Evolutionary conservation across 2,888 invertebrate genomes (phyloP).

Genomic region (Lamellibrachia satsuma): DNA sequence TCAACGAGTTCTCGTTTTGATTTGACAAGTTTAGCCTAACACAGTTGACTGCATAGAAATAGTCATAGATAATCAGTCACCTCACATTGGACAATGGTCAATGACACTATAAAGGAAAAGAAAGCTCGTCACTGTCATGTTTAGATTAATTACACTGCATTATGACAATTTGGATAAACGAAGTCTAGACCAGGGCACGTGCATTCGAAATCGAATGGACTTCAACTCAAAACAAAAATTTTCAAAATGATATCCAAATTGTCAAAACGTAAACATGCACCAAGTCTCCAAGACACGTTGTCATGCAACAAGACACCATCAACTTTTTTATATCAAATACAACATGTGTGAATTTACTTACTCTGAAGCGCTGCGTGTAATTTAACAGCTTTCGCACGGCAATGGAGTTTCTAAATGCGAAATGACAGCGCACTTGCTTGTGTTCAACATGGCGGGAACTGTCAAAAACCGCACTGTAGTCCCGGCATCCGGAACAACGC

Average conservation of each 20-base stretch:
- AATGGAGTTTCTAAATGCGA: not conserved
- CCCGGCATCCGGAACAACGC: not conserved
- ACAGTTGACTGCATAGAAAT: not conserved
- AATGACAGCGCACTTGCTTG: not conserved
- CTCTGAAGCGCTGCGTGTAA: not conserved
- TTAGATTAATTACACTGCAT: not conserved
- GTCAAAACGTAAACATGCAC: no score
- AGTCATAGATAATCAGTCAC: not conserved
- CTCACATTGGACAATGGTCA: not conserved
- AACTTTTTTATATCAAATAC: not conserved
- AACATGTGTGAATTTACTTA: not conserved
- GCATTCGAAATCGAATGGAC: not conserved
- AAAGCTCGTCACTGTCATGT: not conserved
- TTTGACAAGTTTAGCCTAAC: not conserved
- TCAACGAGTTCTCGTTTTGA: not conserved
- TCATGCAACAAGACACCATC: not conserved
- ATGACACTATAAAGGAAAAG: not conserved
- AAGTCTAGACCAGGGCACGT: not conserved
- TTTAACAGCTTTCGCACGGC: not conserved
- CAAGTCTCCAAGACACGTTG: not conserved
- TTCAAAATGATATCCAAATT: not conserved
- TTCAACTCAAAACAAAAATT: not conserved
- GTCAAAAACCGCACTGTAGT: not conserved
- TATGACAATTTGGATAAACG: not conserved
- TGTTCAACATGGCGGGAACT: conserved; percentile 12